Base-by-base conservation (phyloP, 1,140 invertebrate genomes). In the Cotesia vestalis region DNA sequence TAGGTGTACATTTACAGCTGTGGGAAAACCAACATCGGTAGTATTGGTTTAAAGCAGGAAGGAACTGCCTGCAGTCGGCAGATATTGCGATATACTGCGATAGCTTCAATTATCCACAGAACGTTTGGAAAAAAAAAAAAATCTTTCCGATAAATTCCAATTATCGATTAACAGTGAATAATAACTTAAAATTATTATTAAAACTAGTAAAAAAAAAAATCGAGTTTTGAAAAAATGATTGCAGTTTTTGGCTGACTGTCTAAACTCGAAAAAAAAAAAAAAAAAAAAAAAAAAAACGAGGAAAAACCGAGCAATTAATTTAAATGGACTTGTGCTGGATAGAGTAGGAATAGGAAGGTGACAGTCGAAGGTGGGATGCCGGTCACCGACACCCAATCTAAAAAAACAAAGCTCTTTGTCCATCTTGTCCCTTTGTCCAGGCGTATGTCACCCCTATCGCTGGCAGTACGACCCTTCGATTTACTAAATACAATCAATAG, bases 71-170 rank as follows among this genome's bases (percentile, higher is more conserved):
- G 76, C 71, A 75, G 67, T 67, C 72, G 75, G 73, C 75, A 75
- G 75, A 78, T 78, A 77, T 75, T 78, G 75, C 75, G 73, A 72
- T 75, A 62, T 69, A 74, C 71, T 71, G 73, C 71, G 73, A 27
- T 61, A 36, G 11, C 12, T 20, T 34, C 34, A 34, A 61, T 61
- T 12, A 34, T 34, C 34, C 12, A 61, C 20, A 61, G 17, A 57
- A 14, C 6, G 17, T 34, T 36, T 34, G 6, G 27, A 61, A 61
- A 61, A 61, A 61, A 61, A 61, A 61, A 61, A 61, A 14, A 61
- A 61, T 46, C 40, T 6, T 46, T 11, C 6, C 40, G 4, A 73
- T 72, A 66, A 72, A 72, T 71, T 53, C 51, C 46, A 72, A 55
- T 72, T 38, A n/a, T 11, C n/a, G 53, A 46, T 36, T 46, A 38